phyloP scores from a whole-genome alignment of 2,797 vertebrate genomes.

The Notamacropus eugenii region DNA sequence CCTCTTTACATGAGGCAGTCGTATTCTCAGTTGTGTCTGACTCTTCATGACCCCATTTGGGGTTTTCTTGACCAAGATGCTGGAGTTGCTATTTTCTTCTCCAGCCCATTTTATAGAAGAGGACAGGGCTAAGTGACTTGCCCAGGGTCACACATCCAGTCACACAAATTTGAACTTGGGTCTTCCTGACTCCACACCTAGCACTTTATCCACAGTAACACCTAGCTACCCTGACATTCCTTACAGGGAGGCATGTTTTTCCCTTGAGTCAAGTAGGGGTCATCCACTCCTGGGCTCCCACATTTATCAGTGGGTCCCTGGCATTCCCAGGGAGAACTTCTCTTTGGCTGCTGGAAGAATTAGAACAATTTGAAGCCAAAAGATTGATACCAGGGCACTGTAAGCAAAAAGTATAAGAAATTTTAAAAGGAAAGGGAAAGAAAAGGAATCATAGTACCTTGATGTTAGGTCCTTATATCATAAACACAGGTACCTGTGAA shows the following conservation, averaged over 20 bases:
- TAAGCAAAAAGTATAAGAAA: neutral
- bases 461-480: rapidly evolving
- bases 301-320: neutral
- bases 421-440: rapidly evolving
- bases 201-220: neutral
- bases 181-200: neutral
- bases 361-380: rapidly evolving
- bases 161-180: neutral
- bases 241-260: neutral
- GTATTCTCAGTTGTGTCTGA: neutral
- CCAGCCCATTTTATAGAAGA: rapidly evolving
- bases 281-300: rapidly evolving
- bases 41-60: neutral
- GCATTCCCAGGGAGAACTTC: rapidly evolving
- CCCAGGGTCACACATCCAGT: neutral
- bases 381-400: rapidly evolving
- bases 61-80: neutral
- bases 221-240: neutral
- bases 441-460: rapidly evolving
- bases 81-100: neutral
- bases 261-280: no score
- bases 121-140: neutral
- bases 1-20: neutral
- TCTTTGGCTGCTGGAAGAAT: neutral
- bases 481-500: neutral